These are phyloP conservation scores for Glareola pratincola DNA, from an alignment of 2,113 vertebrate species.

Conservation along the genomic window DNA sequence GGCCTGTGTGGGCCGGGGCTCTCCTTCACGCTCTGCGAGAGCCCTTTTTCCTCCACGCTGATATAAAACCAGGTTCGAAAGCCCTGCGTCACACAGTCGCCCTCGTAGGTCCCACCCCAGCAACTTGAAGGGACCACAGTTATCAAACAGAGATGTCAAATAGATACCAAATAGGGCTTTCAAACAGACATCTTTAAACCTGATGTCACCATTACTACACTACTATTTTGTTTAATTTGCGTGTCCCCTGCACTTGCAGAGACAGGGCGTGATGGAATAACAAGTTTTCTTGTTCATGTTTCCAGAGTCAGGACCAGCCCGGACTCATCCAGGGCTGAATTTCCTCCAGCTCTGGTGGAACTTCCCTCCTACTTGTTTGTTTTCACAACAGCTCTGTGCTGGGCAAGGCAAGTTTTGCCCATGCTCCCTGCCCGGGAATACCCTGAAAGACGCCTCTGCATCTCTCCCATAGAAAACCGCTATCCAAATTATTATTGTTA, in stretches of 20 bases:
- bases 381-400: neutral
- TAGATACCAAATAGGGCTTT: neutral
- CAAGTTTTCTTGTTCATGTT: accelerated
- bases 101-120: neutral
- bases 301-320: neutral
- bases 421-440: neutral
- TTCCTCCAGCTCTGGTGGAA: neutral
- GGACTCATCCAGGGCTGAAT: neutral
- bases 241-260: neutral
- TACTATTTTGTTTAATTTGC: neutral
- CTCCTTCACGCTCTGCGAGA: neutral
- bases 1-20: neutral
- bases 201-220: neutral
- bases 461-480: neutral
- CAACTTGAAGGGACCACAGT: accelerated
- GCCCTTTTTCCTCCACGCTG: neutral
- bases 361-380: neutral
- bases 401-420: neutral
- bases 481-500: neutral
- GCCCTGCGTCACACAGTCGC: neutral
- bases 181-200: neutral
- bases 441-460: neutral
- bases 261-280: neutral
- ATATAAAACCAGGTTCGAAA: neutral
- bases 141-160: neutral